These are phyloP conservation scores for Pogonomyrmex barbatus DNA, from an alignment of 1,140 invertebrate species.

Conservation along the genomic window DNA sequence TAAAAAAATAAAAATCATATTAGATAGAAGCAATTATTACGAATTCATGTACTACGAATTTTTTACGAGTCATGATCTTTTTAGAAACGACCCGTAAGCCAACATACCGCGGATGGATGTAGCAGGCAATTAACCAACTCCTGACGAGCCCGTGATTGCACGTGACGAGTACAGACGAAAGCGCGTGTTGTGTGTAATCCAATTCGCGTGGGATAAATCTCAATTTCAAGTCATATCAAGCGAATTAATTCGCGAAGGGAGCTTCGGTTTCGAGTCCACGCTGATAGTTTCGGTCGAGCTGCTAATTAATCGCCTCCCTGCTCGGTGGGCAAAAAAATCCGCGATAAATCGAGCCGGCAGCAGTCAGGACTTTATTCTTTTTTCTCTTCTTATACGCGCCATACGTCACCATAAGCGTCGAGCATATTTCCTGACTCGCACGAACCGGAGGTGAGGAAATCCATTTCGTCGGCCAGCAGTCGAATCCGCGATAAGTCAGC, in stretches of 20 bases:
- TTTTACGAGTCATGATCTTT: neutral
- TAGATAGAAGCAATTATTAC: neutral
- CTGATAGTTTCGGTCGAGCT: constrained; percentile 53
- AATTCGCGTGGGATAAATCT: constrained; percentile 39
- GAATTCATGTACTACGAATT: neutral
- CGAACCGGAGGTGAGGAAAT: constrained; percentile 65
- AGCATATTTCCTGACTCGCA: constrained; percentile 67
- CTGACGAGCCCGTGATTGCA: constrained; percentile 35
- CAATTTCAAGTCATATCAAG: constrained; percentile 60
- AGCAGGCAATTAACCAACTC: constrained; percentile 43
- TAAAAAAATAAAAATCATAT: neutral
- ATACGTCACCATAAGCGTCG: constrained; percentile 66
- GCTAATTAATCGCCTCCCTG: constrained; percentile 72
- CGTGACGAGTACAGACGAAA: constrained; percentile 67
- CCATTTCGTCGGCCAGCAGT: constrained; percentile 56
- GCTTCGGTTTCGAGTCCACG: constrained; percentile 24
- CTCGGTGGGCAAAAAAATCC: constrained; percentile 55
- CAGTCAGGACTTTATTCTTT: constrained; percentile 54
- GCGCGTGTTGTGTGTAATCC: constrained; percentile 50
- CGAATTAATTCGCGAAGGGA: constrained; percentile 64
- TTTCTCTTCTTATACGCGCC: constrained; percentile 57
- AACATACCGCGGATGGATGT: neutral
- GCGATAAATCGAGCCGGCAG: constrained; percentile 69
- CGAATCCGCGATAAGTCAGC: constrained; percentile 46
- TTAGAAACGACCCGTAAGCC: neutral